Evolutionary conservation across 2,113 vertebrate species (phyloP).

Genomic region (Sphaerodactylus townsendi): DNA sequence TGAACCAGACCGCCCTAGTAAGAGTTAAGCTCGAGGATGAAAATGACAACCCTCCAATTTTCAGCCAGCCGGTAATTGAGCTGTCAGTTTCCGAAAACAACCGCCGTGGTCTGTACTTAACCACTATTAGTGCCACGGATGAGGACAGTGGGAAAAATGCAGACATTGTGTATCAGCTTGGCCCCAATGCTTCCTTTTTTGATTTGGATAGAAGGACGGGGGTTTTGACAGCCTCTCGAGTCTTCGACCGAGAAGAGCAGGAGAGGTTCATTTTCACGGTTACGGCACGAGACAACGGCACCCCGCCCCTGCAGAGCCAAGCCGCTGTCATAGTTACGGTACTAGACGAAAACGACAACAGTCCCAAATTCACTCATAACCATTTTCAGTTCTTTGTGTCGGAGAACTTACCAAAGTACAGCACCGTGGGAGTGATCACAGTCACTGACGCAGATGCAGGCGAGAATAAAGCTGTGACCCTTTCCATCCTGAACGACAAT

Average conservation of each 20-base stretch:
- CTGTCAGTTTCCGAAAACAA: constrained; percentile 98
- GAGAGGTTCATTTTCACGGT: constrained; percentile 97
- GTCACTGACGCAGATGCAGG: constrained; percentile 96
- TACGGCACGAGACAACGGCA: constrained; percentile 96
- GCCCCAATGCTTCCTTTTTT: constrained; percentile 97
- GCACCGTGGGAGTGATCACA: constrained; percentile 96
- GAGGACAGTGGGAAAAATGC: constrained; percentile 98
- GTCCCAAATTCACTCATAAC: constrained; percentile 98
- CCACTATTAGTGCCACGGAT: constrained; percentile 94
- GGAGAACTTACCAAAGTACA: constrained; percentile 97
- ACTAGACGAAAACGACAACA: constrained; percentile 97
- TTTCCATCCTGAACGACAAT: constrained; percentile 95
- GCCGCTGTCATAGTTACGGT: constrained; percentile 97
- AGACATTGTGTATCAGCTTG: constrained; percentile 98
- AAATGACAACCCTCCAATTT: constrained; percentile 98
- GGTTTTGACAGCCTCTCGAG: constrained; percentile 94
- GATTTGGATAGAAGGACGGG: constrained; percentile 97
- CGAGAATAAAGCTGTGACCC: constrained; percentile 94
- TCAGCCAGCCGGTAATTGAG: constrained; percentile 98
- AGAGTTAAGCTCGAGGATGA: constrained; percentile 96
- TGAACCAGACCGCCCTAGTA: constrained; percentile 97
- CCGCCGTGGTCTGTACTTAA: constrained; percentile 95
- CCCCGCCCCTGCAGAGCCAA: constrained; percentile 94
- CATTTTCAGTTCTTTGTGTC: constrained; percentile 99
- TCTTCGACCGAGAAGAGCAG: constrained; percentile 97